A percentile compares a stretch with the other conserved stretches of the same genome.
These are phyloP conservation scores for Caprella mutica DNA, from an alignment of 2,888 invertebrate genomes.

Conservation along the genomic window DNA sequence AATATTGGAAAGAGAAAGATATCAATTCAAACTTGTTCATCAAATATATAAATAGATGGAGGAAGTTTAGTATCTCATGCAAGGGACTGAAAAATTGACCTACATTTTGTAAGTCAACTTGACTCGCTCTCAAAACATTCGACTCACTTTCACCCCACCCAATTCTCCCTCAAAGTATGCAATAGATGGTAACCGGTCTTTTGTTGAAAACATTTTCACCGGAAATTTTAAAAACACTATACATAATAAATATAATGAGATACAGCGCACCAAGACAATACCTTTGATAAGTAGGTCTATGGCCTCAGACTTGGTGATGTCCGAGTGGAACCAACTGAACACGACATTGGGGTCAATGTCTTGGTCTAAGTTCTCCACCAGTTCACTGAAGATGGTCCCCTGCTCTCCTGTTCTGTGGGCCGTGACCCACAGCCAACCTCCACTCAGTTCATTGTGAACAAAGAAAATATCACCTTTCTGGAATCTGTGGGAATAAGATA, in stretches of 20 bases:
- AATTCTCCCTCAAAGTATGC: neutral
- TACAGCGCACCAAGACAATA: slow-evolving; percentile 38
- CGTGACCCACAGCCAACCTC: slow-evolving; percentile 96
- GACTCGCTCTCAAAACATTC: no score
- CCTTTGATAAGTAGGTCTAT: slow-evolving; percentile 89
- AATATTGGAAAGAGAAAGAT: neutral
- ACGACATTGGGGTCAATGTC: slow-evolving; percentile 92
- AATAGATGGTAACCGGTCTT: no score
- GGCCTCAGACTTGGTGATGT: slow-evolving; percentile 90
- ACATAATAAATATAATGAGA: neutral
- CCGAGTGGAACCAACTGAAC: slow-evolving; percentile 93
- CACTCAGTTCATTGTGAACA: slow-evolving; percentile 93
- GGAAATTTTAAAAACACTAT: no score
- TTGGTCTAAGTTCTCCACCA: slow-evolving; percentile 85
- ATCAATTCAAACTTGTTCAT: neutral
- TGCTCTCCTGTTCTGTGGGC: slow-evolving; percentile 88
- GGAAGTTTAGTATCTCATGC: neutral
- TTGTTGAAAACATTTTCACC: no score
- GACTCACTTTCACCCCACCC: no score
- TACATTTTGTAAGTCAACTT: no score
- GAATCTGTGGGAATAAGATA: no score
- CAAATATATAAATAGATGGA: slow-evolving; percentile 6
- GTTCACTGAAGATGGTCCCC: slow-evolving; percentile 89
- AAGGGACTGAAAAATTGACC: no score
- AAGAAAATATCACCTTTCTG: slow-evolving; percentile 90